These are phyloP conservation scores for Poecile atricapillus DNA, from an alignment of 2,113 vertebrate genomes.

Conservation along the genomic window DNA sequence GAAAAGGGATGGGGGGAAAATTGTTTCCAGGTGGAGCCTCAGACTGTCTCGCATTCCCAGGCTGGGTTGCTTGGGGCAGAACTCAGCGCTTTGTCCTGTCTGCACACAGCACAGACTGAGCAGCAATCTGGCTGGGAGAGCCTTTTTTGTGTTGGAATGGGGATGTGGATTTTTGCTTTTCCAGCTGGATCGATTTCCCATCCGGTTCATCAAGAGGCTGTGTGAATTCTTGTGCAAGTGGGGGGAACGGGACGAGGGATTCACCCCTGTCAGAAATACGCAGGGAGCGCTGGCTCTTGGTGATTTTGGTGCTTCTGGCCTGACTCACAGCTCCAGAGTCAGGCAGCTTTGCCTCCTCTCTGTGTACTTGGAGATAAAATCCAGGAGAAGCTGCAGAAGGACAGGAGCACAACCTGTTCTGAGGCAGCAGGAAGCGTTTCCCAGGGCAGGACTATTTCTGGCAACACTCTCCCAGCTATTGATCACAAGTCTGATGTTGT, in stretches of 20 bases:
- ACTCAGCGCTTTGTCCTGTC: neutral
- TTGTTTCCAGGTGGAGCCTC: conserved; percentile 1
- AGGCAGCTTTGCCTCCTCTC: neutral
- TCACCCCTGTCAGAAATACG: neutral
- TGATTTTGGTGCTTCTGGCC: neutral
- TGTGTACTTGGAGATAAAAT: neutral
- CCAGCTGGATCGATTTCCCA: neutral
- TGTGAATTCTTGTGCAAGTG: neutral
- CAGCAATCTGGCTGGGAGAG: neutral
- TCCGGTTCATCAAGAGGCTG: neutral
- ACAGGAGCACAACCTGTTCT: neutral
- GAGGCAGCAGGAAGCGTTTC: neutral
- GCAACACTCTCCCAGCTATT: neutral
- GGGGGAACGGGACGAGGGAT: neutral
- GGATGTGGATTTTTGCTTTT: neutral
- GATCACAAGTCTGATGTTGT: neutral
- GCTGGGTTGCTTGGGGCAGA: neutral
- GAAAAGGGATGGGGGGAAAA: neutral
- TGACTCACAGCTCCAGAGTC: neutral
- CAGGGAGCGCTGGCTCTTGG: neutral
- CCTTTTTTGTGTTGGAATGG: neutral
- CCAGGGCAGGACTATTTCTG: neutral
- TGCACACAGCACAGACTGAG: neutral
- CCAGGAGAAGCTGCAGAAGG: neutral
- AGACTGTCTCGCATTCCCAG: neutral